Evolutionary conservation across 2,888 invertebrate genomes (phyloP).

Genomic region (Ectemnius cavifrons): DNA sequence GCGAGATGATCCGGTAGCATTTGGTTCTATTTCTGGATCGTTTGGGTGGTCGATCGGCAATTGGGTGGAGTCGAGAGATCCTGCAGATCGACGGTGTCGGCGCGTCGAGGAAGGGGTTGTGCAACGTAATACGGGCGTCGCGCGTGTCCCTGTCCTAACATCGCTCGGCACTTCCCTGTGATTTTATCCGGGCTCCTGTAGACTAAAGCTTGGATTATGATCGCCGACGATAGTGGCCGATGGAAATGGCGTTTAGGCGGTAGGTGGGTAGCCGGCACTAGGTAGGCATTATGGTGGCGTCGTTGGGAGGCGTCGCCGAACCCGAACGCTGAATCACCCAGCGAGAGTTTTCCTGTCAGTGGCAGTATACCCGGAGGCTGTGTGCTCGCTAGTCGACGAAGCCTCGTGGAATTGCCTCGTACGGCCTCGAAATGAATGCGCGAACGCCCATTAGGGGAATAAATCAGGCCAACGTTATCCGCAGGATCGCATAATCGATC

Average conservation of each 20-base stretch:
- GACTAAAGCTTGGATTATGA: conserved; percentile 63
- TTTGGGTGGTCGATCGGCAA: background rate
- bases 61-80: too few species aligned
- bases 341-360: conserved; percentile 78
- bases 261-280: conserved; percentile 59
- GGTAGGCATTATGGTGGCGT: conserved; percentile 69
- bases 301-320: conserved; percentile 77
- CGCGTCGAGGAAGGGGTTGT: too few species aligned
- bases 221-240: conserved; percentile 65
- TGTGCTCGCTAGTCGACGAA: conserved; percentile 64
- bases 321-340: conserved; percentile 77
- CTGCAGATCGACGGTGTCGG: too few species aligned
- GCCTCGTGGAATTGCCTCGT: conserved; percentile 75
- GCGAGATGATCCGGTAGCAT: background rate
- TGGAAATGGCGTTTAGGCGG: conserved; percentile 63
- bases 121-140: conserved; percentile 17
- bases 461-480: conserved; percentile 77
- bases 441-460: conserved; percentile 78
- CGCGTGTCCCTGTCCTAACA: conserved; percentile 35
- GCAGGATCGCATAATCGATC: conserved; percentile 76
- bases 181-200: conserved; percentile 50
- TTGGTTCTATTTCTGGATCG: conserved; percentile 2
- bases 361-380: conserved; percentile 66
- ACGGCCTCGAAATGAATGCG: conserved; percentile 76
- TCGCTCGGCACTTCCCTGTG: conserved; percentile 48